These are phyloP conservation scores for Erinaceus europaeus DNA, from an alignment of 2,113 vertebrate species.

Conservation along the genomic window DNA sequence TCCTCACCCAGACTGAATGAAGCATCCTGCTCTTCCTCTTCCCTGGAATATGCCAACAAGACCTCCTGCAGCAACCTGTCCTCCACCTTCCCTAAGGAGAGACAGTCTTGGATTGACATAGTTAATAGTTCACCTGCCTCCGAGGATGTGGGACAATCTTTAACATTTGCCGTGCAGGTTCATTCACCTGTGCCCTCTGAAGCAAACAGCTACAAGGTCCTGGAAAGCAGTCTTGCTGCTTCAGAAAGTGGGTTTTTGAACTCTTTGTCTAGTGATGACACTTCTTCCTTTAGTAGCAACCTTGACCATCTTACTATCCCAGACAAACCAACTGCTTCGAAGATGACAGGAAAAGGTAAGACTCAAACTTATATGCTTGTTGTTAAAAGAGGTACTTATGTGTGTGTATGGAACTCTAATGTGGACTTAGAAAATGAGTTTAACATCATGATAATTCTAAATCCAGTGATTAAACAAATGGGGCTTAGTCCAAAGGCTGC, in stretches of 20 bases:
- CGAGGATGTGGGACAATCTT: slow-evolving; percentile 74
- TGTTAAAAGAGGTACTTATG: background rate
- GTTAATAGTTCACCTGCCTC: slow-evolving; percentile 78
- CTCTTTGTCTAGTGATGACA: slow-evolving; percentile 62
- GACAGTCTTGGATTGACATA: slow-evolving; percentile 87
- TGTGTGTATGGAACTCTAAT: background rate
- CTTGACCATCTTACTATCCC: slow-evolving; percentile 65
- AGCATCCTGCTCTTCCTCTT: slow-evolving; percentile 83
- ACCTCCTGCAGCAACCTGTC: slow-evolving; percentile 79
- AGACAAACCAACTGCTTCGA: slow-evolving; percentile 55
- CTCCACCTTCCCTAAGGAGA: slow-evolving; percentile 86
- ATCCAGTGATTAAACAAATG: background rate
- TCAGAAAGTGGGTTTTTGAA: slow-evolving; percentile 56
- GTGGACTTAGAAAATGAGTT: background rate
- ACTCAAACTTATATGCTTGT: background rate
- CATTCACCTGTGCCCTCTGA: slow-evolving; percentile 67
- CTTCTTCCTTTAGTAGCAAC: slow-evolving; percentile 50
- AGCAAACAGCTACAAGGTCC: slow-evolving; percentile 15
- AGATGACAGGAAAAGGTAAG: slow-evolving; percentile 77
- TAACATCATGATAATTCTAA: background rate
- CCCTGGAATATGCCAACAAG: slow-evolving; percentile 86
- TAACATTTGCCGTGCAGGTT: slow-evolving; percentile 82
- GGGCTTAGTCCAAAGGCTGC: background rate
- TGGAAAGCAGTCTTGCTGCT: background rate
- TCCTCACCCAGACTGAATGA: slow-evolving; percentile 83